Percentiles rank a stretch among this genome's conserved stretches.
Conservation (phyloP, 2,113 vertebrate genomes). For the Rhipidura dahli region DNA sequence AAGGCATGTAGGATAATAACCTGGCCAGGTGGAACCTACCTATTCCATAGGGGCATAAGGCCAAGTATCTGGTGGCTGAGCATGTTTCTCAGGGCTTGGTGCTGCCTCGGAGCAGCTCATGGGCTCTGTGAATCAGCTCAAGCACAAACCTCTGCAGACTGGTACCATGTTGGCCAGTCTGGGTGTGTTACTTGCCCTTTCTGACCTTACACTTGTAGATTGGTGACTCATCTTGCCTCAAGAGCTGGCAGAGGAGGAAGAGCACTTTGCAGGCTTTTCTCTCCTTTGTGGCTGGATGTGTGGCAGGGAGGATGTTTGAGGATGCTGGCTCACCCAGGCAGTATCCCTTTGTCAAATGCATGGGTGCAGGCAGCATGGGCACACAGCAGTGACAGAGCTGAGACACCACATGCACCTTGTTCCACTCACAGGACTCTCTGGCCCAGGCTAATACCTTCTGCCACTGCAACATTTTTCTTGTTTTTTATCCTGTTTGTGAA, state of each 20-base stretch:
- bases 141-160: neutral
- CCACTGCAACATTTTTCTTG: neutral
- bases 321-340: neutral
- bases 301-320: neutral
- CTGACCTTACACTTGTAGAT: neutral
- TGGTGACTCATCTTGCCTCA: neutral
- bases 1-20: neutral
- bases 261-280: neutral
- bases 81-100: neutral
- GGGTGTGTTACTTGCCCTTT: neutral
- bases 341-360: neutral
- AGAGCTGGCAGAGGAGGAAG: neutral
- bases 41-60: neutral
- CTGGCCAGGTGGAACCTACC: neutral
- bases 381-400: neutral
- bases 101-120: neutral
- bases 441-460: neutral
- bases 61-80: neutral
- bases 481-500: neutral
- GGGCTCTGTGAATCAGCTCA: neutral
- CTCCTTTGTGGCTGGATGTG: neutral
- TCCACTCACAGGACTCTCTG: accelerated
- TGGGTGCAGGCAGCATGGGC: neutral
- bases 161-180: neutral
- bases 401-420: neutral